phyloP scores from a whole-genome alignment of 2,797 vertebrate species.

The Amphiprion clarkii region DNA sequence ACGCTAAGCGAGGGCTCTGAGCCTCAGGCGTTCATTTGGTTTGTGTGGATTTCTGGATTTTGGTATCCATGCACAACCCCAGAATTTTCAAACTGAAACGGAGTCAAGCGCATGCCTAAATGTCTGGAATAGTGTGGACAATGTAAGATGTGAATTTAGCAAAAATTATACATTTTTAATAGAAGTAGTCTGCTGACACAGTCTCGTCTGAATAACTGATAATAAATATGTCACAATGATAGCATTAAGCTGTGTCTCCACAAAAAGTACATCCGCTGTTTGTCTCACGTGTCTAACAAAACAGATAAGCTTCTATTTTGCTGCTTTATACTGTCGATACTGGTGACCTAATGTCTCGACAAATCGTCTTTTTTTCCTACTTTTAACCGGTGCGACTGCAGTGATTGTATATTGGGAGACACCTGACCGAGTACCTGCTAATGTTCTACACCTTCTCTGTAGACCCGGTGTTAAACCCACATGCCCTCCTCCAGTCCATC shows the following conservation, averaged over 20 bases:
- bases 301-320: slow-evolving; percentile 1
- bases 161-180: too few species aligned
- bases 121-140: too few species aligned
- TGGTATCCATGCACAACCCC: too few species aligned
- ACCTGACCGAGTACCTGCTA: background rate
- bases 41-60: too few species aligned
- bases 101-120: too few species aligned
- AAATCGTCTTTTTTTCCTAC: too few species aligned
- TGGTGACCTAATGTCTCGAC: background rate
- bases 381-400: background rate
- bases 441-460: background rate
- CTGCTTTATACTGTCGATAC: too few species aligned
- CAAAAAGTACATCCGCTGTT: background rate
- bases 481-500: background rate
- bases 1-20: too few species aligned
- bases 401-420: slow-evolving; percentile 1
- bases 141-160: too few species aligned
- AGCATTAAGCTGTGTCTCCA: background rate
- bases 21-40: too few species aligned
- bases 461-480: background rate
- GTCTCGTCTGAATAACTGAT: background rate
- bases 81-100: too few species aligned
- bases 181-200: background rate
- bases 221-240: background rate
- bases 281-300: background rate